Evolutionary conservation across 1,140 invertebrate species (phyloP).

Genomic region (Sitophilus oryzae): DNA sequence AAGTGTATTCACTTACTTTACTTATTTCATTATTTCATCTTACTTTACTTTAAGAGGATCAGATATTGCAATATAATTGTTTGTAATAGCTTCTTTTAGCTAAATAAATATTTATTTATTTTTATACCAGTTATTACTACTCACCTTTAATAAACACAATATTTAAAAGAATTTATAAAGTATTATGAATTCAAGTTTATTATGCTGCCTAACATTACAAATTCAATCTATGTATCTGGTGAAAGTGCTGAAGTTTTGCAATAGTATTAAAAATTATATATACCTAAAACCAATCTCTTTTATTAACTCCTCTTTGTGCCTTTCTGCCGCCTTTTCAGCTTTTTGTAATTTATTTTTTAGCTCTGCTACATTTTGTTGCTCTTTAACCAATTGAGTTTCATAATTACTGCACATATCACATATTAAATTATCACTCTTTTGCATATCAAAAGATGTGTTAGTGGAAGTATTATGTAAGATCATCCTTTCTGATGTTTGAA

Average conservation of each 20-base stretch:
- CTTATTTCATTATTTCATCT: no score
- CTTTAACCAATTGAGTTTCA: conserved; percentile 61
- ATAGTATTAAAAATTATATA: neutral
- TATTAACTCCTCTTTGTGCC: conserved; percentile 57
- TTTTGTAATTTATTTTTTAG: conserved; percentile 54
- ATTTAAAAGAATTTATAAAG: no score
- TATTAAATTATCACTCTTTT: conserved; percentile 34
- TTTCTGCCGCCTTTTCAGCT: conserved; percentile 53
- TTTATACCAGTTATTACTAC: no score
- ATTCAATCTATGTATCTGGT: no score
- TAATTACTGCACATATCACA: conserved; percentile 73
- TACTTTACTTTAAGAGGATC: no score
- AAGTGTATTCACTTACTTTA: no score
- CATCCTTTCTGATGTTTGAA: conserved; percentile 17
- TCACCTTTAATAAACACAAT: no score
- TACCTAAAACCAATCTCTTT: conserved; percentile 60
- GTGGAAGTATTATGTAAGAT: conserved; percentile 28
- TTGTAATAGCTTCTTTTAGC: no score
- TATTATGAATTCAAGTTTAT: no score
- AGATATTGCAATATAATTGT: no score
- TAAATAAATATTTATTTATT: no score
- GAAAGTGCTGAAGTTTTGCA: neutral
- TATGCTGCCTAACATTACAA: no score
- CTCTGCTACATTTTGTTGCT: conserved; percentile 57
- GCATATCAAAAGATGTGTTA: conserved; percentile 36